phyloP scores from a whole-genome alignment of 2,888 invertebrate genomes.

The Leptinotarsa rubiginosa region DNA sequence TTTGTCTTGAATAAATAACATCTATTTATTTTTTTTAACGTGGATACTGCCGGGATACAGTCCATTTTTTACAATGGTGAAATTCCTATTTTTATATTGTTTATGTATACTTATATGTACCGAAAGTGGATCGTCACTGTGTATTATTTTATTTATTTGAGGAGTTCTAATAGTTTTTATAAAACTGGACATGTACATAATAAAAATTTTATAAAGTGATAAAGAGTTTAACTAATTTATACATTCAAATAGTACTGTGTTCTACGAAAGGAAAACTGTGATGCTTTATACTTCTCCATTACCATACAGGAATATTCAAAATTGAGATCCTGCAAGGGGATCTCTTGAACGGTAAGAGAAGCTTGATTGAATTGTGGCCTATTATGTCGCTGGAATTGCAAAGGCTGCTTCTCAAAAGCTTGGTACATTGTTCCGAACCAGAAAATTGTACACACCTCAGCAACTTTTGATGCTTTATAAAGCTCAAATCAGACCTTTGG shows the following conservation, averaged over 20 bases:
- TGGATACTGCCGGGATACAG: slow-evolving; percentile 3
- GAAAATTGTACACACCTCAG: no score
- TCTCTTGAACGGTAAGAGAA: no score
- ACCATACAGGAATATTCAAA: no score
- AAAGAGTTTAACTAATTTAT: background rate
- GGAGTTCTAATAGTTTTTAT: slow-evolving; percentile 36
- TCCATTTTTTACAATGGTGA: slow-evolving; percentile 3
- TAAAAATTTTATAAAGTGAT: background rate
- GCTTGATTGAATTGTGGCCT: no score
- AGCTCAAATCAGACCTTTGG: no score
- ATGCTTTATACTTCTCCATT: no score
- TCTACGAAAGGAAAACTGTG: background rate
- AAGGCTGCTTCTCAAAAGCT: no score
- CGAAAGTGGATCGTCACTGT: background rate
- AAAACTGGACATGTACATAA: slow-evolving; percentile 29
- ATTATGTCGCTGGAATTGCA: no score
- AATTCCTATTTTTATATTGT: background rate
- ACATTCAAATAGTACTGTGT: background rate
- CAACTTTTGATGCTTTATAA: no score
- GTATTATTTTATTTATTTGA: slow-evolving; percentile 25
- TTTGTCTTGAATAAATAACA: background rate
- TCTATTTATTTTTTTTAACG: slow-evolving; percentile 4
- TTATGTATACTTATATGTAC: slow-evolving; percentile 7
- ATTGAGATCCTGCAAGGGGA: no score
- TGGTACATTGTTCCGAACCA: no score